These are phyloP conservation scores for Clarias batrachus DNA, from an alignment of 2,113 vertebrate species.

Conservation along the genomic window DNA sequence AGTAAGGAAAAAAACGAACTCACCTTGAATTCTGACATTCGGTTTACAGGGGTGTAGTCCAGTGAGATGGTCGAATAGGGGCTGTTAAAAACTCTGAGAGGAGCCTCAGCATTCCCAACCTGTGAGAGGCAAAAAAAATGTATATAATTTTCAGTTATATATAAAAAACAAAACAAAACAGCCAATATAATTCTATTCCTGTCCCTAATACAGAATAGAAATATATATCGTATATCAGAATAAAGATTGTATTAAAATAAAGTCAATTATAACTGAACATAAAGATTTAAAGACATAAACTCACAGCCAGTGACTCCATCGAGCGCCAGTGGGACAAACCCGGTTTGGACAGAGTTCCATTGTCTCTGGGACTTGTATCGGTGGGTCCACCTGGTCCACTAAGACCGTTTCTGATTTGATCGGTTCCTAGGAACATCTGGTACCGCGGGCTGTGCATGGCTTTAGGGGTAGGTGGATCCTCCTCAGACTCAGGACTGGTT, in stretches of 20 bases:
- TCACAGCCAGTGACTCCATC: constrained; percentile 69
- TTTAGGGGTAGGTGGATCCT: constrained; percentile 56
- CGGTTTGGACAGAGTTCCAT: constrained; percentile 59
- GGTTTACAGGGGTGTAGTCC: constrained; percentile 65
- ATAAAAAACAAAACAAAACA: background rate
- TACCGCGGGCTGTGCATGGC: constrained; percentile 66
- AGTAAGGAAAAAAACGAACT: background rate
- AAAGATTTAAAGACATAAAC: constrained; percentile 11
- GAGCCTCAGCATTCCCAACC: constrained; percentile 59
- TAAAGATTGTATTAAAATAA: background rate
- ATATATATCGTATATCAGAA: too few species aligned
- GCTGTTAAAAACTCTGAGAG: constrained; percentile 71
- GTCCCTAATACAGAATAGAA: background rate
- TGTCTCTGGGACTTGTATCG: constrained; percentile 38
- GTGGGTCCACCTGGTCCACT: constrained; percentile 58
- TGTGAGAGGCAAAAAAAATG: constrained; percentile 43
- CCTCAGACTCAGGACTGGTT: constrained; percentile 61
- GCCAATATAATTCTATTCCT: background rate
- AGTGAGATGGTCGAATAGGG: constrained; percentile 65
- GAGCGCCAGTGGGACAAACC: constrained; percentile 62
- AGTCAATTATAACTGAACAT: background rate
- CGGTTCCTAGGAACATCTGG: constrained; percentile 66
- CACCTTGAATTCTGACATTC: constrained; percentile 72
- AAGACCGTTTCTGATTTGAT: constrained; percentile 57
- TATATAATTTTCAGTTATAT: background rate